Conservation (phyloP, 2,888 invertebrate genomes). For the Copidosoma aretas region DNA sequence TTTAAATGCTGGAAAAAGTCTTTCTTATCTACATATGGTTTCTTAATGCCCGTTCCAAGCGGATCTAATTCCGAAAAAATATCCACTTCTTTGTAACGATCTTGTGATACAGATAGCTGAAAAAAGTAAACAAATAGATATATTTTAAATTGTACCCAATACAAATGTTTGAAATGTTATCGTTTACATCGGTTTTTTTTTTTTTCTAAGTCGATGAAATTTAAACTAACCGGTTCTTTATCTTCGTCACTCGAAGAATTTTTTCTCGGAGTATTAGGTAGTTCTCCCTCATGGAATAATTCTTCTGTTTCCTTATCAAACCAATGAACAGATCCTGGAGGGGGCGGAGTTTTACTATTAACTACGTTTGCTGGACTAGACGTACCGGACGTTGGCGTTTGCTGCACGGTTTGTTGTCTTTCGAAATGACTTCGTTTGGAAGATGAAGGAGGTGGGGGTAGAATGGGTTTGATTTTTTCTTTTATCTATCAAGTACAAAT, state of each 20-base stretch:
- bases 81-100: slow-evolving; percentile 67
- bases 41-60: slow-evolving; percentile 87
- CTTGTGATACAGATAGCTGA: slow-evolving; percentile 31
- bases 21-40: slow-evolving; percentile 93
- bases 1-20: slow-evolving; percentile 95
- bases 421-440: slow-evolving; percentile 57
- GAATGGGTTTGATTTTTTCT: slow-evolving; percentile 57
- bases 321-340: slow-evolving; percentile 60
- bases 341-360: slow-evolving; percentile 55
- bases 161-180: too few species aligned
- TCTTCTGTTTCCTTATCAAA: slow-evolving; percentile 64
- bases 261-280: slow-evolving; percentile 48
- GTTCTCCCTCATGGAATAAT: slow-evolving; percentile 61
- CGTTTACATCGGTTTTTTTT: too few species aligned
- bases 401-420: slow-evolving; percentile 55
- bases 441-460: slow-evolving; percentile 58
- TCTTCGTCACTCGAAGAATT: slow-evolving; percentile 54
- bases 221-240: slow-evolving; percentile 50
- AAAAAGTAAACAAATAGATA: slow-evolving; percentile 8
- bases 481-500: slow-evolving; percentile 48
- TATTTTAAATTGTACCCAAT: too few species aligned
- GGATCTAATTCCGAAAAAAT: slow-evolving; percentile 95
- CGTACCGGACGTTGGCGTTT: slow-evolving; percentile 52
- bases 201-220: too few species aligned
- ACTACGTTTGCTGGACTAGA: slow-evolving; percentile 55